Base-by-base conservation (phyloP, 2,888 invertebrate genomes). In the Gisinianus flammeolus region DNA sequence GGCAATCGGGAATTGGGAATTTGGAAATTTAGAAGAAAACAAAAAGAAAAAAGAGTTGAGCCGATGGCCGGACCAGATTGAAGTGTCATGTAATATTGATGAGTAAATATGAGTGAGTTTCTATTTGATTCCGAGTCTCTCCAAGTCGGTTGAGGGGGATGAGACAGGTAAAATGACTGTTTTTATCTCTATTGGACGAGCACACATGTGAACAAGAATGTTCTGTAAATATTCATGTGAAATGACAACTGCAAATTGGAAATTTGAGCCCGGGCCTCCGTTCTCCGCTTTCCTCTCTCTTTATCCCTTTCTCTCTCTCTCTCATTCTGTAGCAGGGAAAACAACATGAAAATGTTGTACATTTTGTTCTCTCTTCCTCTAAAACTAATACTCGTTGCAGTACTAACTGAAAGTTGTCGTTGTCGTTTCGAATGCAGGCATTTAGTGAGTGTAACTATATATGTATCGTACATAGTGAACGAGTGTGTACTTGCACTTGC, bases 221-320 rank as follows among this genome's bases (percentile, higher is more conserved):
- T 44, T 73, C 22, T 58, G 73, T 62, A 73, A 73, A 73, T 73
- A 73, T 62, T 33, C 73, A 58, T 73, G 73, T 35, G 73, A 73
- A 62, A 64, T 62, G 73, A 62, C 73, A 73, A 73, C 33, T 73
- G 73, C 73, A 35, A 73, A 73, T 73, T 73, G 44, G 67, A 67
- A 67, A 67, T 67, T 67, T 28, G 54, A 70, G 54, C 52, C 28
- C 70, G 12, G n/a, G n/a, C n/a, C n/a, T n/a, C n/a, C n/a, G n/a
- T n/a, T n/a, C n/a, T n/a, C n/a, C n/a, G n/a, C n/a, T 71, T 70
- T 69, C 35, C 22, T 44, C 24, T 70, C 28, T 12, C 19, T 54
- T 54, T 54, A 5, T 54, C 16, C 19, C 54, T 54, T n/a, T 54
- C 54, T 54, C 54, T 54, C 54, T 54, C 54, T 54, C 54, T n/a